phyloP scores from a whole-genome alignment of 2,888 invertebrate genomes.

The Tiphia femorata region DNA sequence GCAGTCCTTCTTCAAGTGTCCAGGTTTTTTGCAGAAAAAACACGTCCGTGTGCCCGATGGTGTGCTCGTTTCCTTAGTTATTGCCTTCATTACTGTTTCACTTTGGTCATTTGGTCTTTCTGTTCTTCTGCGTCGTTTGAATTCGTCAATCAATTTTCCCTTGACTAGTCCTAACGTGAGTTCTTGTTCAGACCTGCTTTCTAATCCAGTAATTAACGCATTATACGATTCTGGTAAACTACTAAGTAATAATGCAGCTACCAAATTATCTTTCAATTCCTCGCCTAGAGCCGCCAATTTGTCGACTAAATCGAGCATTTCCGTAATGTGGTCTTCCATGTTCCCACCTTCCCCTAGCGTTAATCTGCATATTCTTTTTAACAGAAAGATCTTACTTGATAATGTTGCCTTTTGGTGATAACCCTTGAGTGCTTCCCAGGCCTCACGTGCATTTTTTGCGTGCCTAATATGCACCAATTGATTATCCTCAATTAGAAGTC shows the following conservation, averaged over 20 bases:
- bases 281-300: neutral
- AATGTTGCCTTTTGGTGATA: neutral
- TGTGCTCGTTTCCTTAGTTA: conserved; percentile 8
- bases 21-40: neutral
- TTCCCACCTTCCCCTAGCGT: neutral
- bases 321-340: neutral
- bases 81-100: neutral
- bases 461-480: neutral
- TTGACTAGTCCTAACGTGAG: neutral
- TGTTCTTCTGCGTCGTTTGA: neutral
- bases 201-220: neutral
- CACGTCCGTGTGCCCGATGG: conserved; percentile 7
- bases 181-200: neutral
- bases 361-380: neutral
- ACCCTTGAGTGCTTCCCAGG: neutral
- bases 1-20: neutral
- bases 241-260: neutral
- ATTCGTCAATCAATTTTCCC: neutral
- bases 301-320: neutral
- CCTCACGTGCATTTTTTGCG: neutral
- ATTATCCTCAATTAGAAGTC: neutral
- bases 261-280: neutral
- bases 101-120: neutral
- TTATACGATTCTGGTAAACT: neutral
- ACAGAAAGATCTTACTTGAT: too few species aligned